A percentile compares a stretch with the other conserved stretches of the same genome.
Conservation (phyloP, 2,888 invertebrate species). For the Athalia cordata region DNA sequence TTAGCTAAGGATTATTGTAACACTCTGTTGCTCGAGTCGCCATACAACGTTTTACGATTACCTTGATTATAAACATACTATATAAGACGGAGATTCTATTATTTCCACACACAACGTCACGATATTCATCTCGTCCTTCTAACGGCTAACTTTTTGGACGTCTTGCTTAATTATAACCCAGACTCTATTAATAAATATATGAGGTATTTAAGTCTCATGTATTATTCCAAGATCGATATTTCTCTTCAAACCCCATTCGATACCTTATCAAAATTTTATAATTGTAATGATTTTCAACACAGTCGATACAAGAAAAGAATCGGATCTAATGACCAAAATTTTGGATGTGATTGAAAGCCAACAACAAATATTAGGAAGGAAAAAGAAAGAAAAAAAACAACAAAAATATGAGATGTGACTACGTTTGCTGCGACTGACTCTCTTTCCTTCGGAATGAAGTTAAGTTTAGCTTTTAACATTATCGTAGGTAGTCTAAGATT, state of each 20-base stretch:
- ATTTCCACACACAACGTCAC: slow-evolving; percentile 11
- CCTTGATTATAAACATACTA: neutral
- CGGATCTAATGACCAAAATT: no score
- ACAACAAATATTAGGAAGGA: neutral
- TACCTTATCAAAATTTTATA: neutral
- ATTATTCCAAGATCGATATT: neutral
- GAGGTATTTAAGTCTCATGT: neutral
- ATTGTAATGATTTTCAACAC: neutral
- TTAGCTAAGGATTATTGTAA: neutral
- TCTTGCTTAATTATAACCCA: slow-evolving; percentile 38
- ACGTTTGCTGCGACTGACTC: neutral
- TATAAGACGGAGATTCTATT: neutral
- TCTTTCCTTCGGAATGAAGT: slow-evolving; percentile 1
- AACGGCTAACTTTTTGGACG: slow-evolving; percentile 22
- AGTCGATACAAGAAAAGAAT: neutral
- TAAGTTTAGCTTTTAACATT: slow-evolving; percentile 11
- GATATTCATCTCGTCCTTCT: slow-evolving; percentile 6
- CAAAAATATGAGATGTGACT: neutral
- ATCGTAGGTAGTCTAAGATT: slow-evolving; percentile 9
- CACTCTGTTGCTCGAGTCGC: neutral
- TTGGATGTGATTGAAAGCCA: no score
- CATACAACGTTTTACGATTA: neutral
- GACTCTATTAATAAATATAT: slow-evolving; percentile 30
- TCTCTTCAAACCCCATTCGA: neutral
- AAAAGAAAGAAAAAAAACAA: neutral